Evolutionary conservation across 2,888 invertebrate genomes (phyloP).

Genomic region (Eristalis arbustorum): DNA sequence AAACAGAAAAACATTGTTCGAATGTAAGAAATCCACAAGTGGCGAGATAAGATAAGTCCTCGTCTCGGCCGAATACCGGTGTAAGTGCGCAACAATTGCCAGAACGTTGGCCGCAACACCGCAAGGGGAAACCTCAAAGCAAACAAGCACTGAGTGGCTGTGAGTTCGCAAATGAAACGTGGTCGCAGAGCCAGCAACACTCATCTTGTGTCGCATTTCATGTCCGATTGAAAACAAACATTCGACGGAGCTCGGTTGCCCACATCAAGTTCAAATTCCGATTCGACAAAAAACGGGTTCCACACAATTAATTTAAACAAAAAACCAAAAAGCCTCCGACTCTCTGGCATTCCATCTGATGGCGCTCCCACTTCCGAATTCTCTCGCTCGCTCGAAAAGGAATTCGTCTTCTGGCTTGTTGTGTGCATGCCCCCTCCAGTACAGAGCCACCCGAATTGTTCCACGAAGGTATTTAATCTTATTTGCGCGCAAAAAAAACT

Average conservation of each 20-base stretch:
- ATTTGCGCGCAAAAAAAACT: conserved; percentile 55
- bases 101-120: background rate
- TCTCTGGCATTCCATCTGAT: conserved; percentile 24
- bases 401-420: background rate
- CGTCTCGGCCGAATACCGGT: background rate
- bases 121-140: background rate
- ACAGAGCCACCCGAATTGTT: background rate
- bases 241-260: background rate
- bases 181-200: background rate
- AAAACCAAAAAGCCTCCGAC: background rate
- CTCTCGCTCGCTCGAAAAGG: background rate
- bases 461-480: background rate
- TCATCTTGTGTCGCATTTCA: background rate
- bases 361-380: conserved; percentile 51
- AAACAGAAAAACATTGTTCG: background rate
- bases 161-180: too few relatives aligned
- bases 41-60: background rate
- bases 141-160: too few relatives aligned
- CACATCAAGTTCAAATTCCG: conserved; percentile 62
- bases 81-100: background rate
- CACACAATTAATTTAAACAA: background rate
- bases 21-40: background rate
- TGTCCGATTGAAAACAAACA: conserved; percentile 21
- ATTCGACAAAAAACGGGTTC: conserved; percentile 38
- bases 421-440: background rate